Percentiles rank a stretch among this genome's conserved stretches.
Evolutionary conservation across 2,888 invertebrate genomes (phyloP).

Genomic region (Meteorus cinctellus): DNA sequence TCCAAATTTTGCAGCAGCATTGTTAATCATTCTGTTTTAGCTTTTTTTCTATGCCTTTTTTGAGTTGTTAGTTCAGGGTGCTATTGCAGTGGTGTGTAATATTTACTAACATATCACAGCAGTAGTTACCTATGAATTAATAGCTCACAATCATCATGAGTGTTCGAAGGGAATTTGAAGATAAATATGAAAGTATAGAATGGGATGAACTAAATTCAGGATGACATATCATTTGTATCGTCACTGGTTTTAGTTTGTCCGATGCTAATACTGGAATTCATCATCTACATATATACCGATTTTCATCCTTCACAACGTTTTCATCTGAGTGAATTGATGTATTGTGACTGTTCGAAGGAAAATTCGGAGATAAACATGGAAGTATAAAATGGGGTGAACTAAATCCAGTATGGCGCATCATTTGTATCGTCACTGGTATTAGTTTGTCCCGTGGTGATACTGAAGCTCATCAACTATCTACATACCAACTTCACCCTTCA

Average conservation of each 20-base stretch:
- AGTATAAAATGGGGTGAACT: slow-evolving; percentile 66
- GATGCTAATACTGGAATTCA: slow-evolving; percentile 58
- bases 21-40: too few species aligned
- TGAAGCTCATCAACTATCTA: slow-evolving; percentile 49
- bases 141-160: slow-evolving; percentile 50
- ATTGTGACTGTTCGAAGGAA: too few species aligned
- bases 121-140: slow-evolving; percentile 69
- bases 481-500: background rate
- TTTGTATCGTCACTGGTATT: slow-evolving; percentile 68
- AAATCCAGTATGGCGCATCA: slow-evolving; percentile 61
- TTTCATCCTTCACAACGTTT: background rate
- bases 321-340: too few species aligned
- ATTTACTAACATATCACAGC: slow-evolving; percentile 71
- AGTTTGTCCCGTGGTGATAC: slow-evolving; percentile 66
- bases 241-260: slow-evolving; percentile 72
- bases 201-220: slow-evolving; percentile 65
- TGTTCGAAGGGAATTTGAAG: background rate
- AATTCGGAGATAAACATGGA: background rate
- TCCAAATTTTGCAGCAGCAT: background rate
- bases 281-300: slow-evolving; percentile 35
- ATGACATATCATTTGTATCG: slow-evolving; percentile 58
- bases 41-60: too few species aligned
- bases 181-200: slow-evolving; percentile 55
- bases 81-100: slow-evolving; percentile 67
- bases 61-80: too few species aligned